Conservation (phyloP, 2,888 invertebrate genomes). For the Furcula furcula region DNA sequence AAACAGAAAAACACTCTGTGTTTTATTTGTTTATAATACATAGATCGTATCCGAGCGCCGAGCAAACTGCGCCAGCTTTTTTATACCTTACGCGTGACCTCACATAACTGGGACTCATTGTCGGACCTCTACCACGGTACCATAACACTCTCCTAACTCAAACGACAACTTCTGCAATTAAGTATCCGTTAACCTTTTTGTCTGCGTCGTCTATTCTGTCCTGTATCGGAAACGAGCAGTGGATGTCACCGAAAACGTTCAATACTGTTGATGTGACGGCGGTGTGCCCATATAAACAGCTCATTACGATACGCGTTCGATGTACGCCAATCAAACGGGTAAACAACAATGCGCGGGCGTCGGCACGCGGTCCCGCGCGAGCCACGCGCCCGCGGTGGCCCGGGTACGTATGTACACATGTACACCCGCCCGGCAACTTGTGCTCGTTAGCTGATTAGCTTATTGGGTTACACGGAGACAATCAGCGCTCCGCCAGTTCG, state of each 20-base stretch:
- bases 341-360: conserved; percentile 34
- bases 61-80: conserved; percentile 44
- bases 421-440: conserved; percentile 21
- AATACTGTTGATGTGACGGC: not conserved
- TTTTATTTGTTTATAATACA: conserved; percentile 52
- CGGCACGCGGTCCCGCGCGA: conserved; percentile 19
- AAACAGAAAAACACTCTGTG: conserved; percentile 40
- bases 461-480: conserved; percentile 26
- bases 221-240: conserved; percentile 1
- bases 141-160: not conserved
- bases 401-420: not conserved
- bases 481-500: conserved; percentile 25
- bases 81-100: conserved; percentile 46
- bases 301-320: conserved; percentile 44
- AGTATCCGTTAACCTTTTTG: conserved; percentile 6
- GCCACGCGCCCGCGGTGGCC: conserved; percentile 3
- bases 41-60: conserved; percentile 36
- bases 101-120: conserved; percentile 46
- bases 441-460: conserved; percentile 34
- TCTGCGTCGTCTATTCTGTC: not conserved
- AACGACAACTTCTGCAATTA: too few species aligned
- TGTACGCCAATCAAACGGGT: conserved; percentile 40
- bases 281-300: conserved; percentile 40
- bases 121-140: conserved; percentile 12
- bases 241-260: not conserved